Evolutionary conservation across 2,797 vertebrate genomes (phyloP).

Genomic region (Syngnathus acus): DNA sequence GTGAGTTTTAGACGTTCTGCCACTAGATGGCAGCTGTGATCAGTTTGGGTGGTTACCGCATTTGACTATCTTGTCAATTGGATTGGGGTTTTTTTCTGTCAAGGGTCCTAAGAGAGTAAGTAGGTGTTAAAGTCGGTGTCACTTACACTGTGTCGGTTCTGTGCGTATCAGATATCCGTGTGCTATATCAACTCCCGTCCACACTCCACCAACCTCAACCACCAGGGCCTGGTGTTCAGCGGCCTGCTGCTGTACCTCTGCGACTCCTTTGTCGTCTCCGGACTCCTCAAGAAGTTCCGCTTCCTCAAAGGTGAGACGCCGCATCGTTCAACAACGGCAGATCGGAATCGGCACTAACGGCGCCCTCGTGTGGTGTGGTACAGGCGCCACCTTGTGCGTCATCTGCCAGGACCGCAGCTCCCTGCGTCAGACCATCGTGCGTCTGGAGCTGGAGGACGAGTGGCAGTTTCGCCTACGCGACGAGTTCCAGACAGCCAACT

Average conservation of each 20-base stretch:
- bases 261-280: slow-evolving; percentile 91
- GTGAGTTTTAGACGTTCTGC: too few species aligned
- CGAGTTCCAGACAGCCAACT: slow-evolving; percentile 97
- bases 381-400: slow-evolving; percentile 95
- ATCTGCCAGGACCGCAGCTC: slow-evolving; percentile 97
- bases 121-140: neutral
- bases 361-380: slow-evolving; percentile 1
- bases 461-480: slow-evolving; percentile 98
- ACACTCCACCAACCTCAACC: slow-evolving; percentile 91
- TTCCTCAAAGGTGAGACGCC: slow-evolving; percentile 87
- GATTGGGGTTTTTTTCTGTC: too few species aligned
- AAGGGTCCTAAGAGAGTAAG: too few species aligned
- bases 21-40: too few species aligned
- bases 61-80: too few species aligned
- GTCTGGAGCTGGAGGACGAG: slow-evolving; percentile 92
- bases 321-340: neutral
- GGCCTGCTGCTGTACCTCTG: slow-evolving; percentile 95
- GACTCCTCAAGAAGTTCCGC: slow-evolving; percentile 88
- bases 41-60: too few species aligned
- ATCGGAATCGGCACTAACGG: neutral
- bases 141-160: neutral
- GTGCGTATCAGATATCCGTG: slow-evolving; percentile 77
- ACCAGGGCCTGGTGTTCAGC: slow-evolving; percentile 86
- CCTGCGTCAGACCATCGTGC: slow-evolving; percentile 90
- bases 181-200: slow-evolving; percentile 93